phyloP scores from a whole-genome alignment of 2,888 invertebrate species.

The Ennomos quercinarius region DNA sequence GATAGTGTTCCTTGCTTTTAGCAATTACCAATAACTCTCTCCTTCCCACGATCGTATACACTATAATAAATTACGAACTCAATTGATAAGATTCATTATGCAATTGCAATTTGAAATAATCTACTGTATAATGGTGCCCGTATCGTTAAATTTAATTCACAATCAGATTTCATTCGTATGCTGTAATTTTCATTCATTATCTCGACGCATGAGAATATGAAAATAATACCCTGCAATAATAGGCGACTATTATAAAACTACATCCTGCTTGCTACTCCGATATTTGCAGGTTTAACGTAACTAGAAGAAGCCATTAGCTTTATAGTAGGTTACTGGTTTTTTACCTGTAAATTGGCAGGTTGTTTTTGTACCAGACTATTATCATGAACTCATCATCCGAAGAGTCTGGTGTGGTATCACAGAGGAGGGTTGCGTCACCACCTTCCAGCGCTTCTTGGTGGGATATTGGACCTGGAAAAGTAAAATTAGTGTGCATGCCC shows the following conservation, averaged over 20 bases:
- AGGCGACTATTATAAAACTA: constrained; percentile 14
- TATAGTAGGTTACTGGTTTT: constrained; percentile 12
- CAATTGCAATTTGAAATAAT: too few species aligned
- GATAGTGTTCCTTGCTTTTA: too few species aligned
- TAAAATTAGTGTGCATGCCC: too few species aligned
- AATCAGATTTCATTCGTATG: constrained; percentile 6
- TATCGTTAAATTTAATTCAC: constrained; percentile 4
- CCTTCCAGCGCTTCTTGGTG: constrained; percentile 83
- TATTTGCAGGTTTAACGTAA: constrained; percentile 7
- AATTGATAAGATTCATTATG: too few species aligned
- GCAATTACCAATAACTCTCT: too few species aligned
- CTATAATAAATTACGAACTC: too few species aligned
- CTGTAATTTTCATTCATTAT: constrained; percentile 22
- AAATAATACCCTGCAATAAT: constrained; percentile 19
- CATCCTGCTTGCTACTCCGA: constrained; percentile 16
- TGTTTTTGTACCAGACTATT: constrained; percentile 87
- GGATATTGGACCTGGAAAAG: constrained; percentile 77
- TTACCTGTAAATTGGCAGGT: constrained; percentile 87
- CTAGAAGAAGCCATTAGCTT: constrained; percentile 4
- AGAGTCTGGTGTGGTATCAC: constrained; percentile 83
- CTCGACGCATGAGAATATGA: constrained; percentile 10
- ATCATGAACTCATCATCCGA: constrained; percentile 85
- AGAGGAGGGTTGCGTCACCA: constrained; percentile 81
- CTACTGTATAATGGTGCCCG: background rate
- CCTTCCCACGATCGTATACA: too few species aligned